Conservation (phyloP, 2,888 invertebrate genomes). For the Omphaloscelis lunosa region DNA sequence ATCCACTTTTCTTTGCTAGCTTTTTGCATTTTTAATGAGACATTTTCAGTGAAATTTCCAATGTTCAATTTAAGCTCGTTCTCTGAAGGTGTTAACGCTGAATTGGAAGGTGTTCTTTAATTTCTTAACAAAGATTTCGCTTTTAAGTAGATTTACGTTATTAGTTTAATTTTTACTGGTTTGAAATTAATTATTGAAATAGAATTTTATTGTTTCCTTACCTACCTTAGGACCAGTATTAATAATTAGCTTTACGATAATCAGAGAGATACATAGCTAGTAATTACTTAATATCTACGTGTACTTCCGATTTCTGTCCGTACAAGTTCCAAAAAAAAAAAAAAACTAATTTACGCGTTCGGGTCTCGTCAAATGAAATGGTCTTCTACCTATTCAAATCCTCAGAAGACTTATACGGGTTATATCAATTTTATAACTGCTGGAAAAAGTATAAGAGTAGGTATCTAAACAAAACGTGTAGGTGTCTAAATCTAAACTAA, state of each 20-base stretch:
- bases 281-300: background rate
- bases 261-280: background rate
- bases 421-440: background rate
- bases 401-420: background rate
- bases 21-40: slow-evolving; percentile 87
- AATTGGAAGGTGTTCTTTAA: slow-evolving; percentile 61
- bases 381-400: background rate
- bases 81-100: slow-evolving; percentile 68
- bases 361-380: background rate
- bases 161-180: slow-evolving; percentile 13
- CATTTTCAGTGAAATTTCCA: slow-evolving; percentile 79
- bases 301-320: background rate
- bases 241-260: background rate
- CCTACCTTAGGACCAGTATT: background rate
- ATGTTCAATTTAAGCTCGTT: slow-evolving; percentile 73
- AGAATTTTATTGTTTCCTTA: background rate
- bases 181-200: background rate
- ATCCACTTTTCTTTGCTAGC: slow-evolving; percentile 86
- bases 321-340: background rate
- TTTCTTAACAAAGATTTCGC: slow-evolving; percentile 51
- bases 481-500: background rate
- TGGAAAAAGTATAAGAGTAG: background rate
- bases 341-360: background rate
- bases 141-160: slow-evolving; percentile 33
- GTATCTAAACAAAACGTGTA: background rate